phyloP scores from a whole-genome alignment of 1,140 invertebrate species.

The Cylas formicarius region DNA sequence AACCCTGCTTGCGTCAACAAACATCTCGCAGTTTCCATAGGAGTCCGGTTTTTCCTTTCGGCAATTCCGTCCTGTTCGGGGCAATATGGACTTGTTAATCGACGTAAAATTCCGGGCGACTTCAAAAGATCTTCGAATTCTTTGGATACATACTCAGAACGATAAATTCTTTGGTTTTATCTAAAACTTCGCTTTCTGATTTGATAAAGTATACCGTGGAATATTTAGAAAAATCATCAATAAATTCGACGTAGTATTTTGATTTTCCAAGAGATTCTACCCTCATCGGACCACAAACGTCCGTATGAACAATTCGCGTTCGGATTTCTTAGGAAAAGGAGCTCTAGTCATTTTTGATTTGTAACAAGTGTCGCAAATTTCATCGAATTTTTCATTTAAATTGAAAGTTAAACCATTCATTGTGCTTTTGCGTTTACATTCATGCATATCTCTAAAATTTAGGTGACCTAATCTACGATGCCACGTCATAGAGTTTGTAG shows the following conservation, averaged over 20 bases:
- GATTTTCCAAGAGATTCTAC: conserved; percentile 14
- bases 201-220: conserved; percentile 13
- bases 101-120: conserved; percentile 25
- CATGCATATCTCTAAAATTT: too few relatives aligned
- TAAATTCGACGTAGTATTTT: conserved; percentile 33
- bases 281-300: conserved; percentile 27
- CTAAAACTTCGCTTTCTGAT: too few relatives aligned
- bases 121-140: conserved; percentile 29
- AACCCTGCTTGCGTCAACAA: conserved; percentile 37
- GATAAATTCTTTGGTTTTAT: too few relatives aligned
- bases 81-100: conserved; percentile 31
- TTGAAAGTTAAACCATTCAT: too few relatives aligned
- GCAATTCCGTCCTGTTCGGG: conserved; percentile 44
- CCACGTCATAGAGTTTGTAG: too few relatives aligned
- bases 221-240: conserved; percentile 32
- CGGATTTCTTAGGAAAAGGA: conserved; percentile 54
- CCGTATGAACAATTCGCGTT: conserved; percentile 49
- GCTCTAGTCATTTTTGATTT: conserved; percentile 33
- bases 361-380: conserved; percentile 23
- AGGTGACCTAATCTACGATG: too few relatives aligned
- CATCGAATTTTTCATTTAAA: too few relatives aligned
- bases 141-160: too few relatives aligned
- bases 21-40: conserved; percentile 37
- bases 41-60: conserved; percentile 40
- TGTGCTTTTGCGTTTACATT: too few relatives aligned